A percentile compares a stretch with the other conserved stretches of the same genome.
Evolutionary conservation across 37 sponge, comb jelly and placozoan species (phyloP).

Genomic region (Sycon ciliatum): DNA sequence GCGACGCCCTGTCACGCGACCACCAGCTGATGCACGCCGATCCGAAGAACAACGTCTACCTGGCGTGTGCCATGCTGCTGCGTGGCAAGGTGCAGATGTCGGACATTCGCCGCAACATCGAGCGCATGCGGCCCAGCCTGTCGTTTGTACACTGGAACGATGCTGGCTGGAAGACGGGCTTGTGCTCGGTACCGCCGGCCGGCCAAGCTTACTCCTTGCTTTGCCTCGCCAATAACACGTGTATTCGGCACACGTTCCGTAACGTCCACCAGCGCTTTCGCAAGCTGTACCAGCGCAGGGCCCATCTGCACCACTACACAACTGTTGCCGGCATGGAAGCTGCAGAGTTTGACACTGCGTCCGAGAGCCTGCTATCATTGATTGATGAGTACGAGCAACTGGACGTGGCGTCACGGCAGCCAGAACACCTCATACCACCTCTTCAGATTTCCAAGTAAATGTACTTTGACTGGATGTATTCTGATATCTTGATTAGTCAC

Average conservation of each 20-base stretch:
- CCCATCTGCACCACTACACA: slow-evolving; percentile 91
- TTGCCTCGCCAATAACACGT: slow-evolving; percentile 87
- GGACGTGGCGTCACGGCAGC: too few relatives aligned
- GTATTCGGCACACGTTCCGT: slow-evolving; percentile 55
- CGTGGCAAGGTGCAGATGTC: slow-evolving; percentile 86
- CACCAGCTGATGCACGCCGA: slow-evolving; percentile 80
- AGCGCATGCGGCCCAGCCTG: slow-evolving; percentile 59
- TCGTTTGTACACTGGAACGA: slow-evolving; percentile 94
- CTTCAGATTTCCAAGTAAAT: too few relatives aligned
- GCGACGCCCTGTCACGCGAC: slow-evolving; percentile 89
- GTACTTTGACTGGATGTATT: too few relatives aligned
- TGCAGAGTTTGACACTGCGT: slow-evolving; percentile 52
- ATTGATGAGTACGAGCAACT: slow-evolving; percentile 61
- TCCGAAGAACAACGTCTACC: slow-evolving; percentile 71
- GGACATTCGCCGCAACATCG: slow-evolving; percentile 86
- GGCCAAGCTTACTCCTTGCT: slow-evolving; percentile 85
- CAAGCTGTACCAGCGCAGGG: slow-evolving; percentile 83
- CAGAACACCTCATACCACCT: too few relatives aligned
- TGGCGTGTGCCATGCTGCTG: slow-evolving; percentile 95
- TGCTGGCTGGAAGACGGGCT: slow-evolving; percentile 97
- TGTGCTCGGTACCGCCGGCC: slow-evolving; percentile 85
- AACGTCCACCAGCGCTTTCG: slow-evolving; percentile 57
- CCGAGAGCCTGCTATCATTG: slow-evolving; percentile 59
- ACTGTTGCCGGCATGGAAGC: slow-evolving; percentile 90
- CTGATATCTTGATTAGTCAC: too few relatives aligned